These are phyloP conservation scores for Cancer borealis DNA, from an alignment of 2,888 invertebrate genomes.

Conservation along the genomic window DNA sequence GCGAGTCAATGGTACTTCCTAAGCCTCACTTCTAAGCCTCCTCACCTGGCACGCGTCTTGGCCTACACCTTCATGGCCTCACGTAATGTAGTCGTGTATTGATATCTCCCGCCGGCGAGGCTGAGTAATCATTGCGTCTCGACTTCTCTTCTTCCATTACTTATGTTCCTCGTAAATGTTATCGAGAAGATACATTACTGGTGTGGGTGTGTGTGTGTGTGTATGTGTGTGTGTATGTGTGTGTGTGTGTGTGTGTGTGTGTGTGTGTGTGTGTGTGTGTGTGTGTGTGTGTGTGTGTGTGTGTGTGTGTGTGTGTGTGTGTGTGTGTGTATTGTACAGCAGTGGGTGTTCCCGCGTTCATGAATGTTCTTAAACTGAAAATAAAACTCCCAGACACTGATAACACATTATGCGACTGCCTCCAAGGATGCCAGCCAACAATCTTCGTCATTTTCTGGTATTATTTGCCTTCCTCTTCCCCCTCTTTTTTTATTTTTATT, in stretches of 20 bases:
- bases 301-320: too few relatives aligned
- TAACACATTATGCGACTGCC: neutral
- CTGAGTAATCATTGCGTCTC: neutral
- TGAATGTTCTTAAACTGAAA: neutral
- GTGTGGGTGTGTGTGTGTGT: slow-evolving; percentile 33
- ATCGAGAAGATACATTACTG: neutral
- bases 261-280: neutral
- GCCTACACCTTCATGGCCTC: neutral
- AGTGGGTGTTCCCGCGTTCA: neutral
- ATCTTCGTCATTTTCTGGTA: too few relatives aligned
- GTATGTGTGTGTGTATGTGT: slow-evolving; percentile 34
- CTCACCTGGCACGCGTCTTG: neutral
- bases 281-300: neutral
- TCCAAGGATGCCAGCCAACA: neutral
- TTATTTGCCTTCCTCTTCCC: too few relatives aligned
- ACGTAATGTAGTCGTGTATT: neutral
- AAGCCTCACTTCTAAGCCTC: neutral
- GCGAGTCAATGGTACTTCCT: neutral
- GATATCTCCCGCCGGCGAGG: neutral
- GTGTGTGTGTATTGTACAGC: too few relatives aligned
- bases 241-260: slow-evolving; percentile 25
- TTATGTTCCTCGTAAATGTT: slow-evolving; percentile 6
- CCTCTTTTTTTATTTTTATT: too few relatives aligned
- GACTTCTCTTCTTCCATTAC: neutral
- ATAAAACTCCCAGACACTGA: neutral